Evolutionary conservation across 2,797 vertebrate genomes (phyloP), one percentile per base, ranked within the genome.

Genomic region (Naso thynnoides): DNA sequence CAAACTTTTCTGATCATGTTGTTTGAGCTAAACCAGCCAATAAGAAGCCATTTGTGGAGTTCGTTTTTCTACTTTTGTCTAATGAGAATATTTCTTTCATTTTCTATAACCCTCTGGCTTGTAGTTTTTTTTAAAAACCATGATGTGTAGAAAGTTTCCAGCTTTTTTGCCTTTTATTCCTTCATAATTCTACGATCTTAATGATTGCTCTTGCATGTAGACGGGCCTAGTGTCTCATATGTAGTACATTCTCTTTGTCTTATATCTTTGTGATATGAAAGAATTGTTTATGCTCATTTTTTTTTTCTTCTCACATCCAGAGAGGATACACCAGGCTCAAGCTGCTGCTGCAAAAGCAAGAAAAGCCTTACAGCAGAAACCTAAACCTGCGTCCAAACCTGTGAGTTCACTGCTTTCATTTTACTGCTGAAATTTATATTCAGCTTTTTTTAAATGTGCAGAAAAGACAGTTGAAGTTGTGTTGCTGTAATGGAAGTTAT

Each of bases 321-420:
- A 99, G 91, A 93, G 96, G 76, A 99, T 99, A 70, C 98, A 99
- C 79, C 98, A 99, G 56, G 98, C 98, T 69, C 98, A 99, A 78
- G 98, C 98, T 62, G 98, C 98, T 49, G 98, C 98, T 18, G 98
- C 98, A 26, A 99, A 99, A 89, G 98, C 98, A 69, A 96, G 97
- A 81, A 99, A 99, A 88, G 97, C 98, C 50, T 94, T 98, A 50
- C 98, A 99, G 81, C 97, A 99, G 89, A 99, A 99, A 79, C 97
- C 98, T 0, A 99, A 98, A 91, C 97, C 97, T 33, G 92, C 96
- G 0, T 92, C 97, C 53, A 99, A 99, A 84, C 94, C 95, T 71
- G 98, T 99, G 91, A 93, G 95, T 94, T 18, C 13, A 24, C 38
- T 33, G n/a, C 6, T 23, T 54, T n/a, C 31, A 45, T 42, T 64